Base-by-base conservation (phyloP, 2,888 invertebrate genomes). In the Druceiella hillmani region DNA sequence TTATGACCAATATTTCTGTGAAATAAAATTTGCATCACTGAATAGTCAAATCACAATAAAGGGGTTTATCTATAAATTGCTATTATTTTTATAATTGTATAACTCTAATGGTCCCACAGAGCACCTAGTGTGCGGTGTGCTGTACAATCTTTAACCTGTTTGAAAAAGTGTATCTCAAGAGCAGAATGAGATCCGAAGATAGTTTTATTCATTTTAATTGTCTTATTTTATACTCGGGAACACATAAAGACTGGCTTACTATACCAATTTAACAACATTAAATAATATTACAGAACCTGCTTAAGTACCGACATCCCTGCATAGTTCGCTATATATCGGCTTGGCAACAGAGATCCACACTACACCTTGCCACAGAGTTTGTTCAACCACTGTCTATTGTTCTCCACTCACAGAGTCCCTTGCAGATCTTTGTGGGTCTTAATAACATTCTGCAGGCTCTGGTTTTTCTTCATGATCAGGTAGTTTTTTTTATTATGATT, bases 341-440 rank as follows among this genome's bases (percentile, higher is more conserved):
- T 2, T 88, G 89, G 82, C 78, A 81, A 41, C 81, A 84, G 51
- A 77, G 81, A 27, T 82, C 83, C 6, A 83, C 81, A 44, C 78
- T 81, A 51, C 80, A 82, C 59, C 70, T 93, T 42, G 86, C 86
- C 2, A 88, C 90, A 1, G 92, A 93, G 61, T 81, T 80, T 61
- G 85, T 87, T 2, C 78, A 76, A 43, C 91, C 92, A 2, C 64
- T 93, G 9, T 71, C 78, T 16, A 77, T 79, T 51, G 72, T 80
- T 2, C 61, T 90, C 25, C 61, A 68, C 9, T 64, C 74, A 9
- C 79, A 87, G 53, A 83, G 79, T 43, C 79, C 84, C 3, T 69
- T 87, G 32, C 90, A 93, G 65, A 81, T 89, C 48, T 90, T 88
- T 56, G 78, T 90, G 46, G 92, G 92, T 1, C 64, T 93, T 4